Evolutionary conservation across 2,113 vertebrate species (phyloP).

Genomic region (Channa maculata): DNA sequence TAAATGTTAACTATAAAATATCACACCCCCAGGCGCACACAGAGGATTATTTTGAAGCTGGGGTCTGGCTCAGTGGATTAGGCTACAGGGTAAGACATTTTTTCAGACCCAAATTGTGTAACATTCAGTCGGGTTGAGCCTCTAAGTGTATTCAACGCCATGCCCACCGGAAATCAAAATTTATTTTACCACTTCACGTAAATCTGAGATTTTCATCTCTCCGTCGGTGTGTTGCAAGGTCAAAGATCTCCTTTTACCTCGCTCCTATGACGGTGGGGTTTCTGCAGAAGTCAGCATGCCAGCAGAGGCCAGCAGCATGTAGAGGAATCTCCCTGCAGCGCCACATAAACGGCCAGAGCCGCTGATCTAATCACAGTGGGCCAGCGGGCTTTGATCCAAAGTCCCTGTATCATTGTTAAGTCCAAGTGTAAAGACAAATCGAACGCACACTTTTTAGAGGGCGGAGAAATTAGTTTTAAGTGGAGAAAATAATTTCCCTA

Average conservation of each 20-base stretch:
- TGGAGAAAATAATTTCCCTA: neutral
- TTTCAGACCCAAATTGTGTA: conserved; percentile 27
- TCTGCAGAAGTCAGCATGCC: conserved; percentile 74
- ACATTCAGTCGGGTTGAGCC: conserved; percentile 19
- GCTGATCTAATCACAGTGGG: conserved; percentile 57
- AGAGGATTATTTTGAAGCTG: conserved; percentile 40
- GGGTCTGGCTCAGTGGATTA: conserved; percentile 26
- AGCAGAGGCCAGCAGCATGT: conserved; percentile 57
- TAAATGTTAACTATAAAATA: conserved; percentile 41
- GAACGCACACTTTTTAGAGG: neutral
- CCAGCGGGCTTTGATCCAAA: conserved; percentile 51
- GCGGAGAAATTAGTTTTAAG: neutral
- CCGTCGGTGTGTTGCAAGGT: conserved; percentile 79
- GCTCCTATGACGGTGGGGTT: conserved; percentile 70
- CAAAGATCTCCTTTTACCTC: conserved; percentile 83
- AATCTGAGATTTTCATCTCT: conserved; percentile 69
- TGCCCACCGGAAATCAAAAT: conserved; percentile 17
- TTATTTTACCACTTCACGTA: conserved; percentile 46
- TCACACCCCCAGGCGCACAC: conserved; percentile 33
- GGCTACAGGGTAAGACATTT: conserved; percentile 1
- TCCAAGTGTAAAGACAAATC: conserved; percentile 32
- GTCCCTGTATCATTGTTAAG: conserved; percentile 25
- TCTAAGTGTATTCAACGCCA: conserved; percentile 44
- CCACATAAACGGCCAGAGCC: conserved; percentile 54
- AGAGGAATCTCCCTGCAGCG: conserved; percentile 70